Evolutionary conservation across 2,888 invertebrate species (phyloP).

Genomic region (Ophion costatus): DNA sequence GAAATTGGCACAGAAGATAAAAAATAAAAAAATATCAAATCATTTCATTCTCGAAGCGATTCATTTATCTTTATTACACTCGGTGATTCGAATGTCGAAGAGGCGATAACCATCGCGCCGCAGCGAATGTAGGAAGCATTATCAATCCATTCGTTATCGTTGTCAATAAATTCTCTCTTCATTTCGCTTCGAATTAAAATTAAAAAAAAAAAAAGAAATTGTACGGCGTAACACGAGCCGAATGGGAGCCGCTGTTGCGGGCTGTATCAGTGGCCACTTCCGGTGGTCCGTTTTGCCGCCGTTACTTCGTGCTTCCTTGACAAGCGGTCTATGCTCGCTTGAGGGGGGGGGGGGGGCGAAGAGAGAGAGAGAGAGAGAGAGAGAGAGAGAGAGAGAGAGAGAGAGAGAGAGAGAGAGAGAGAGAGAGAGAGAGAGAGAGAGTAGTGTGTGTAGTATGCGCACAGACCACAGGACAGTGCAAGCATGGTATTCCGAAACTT

Average conservation of each 20-base stretch:
- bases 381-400: slow-evolving; percentile 13
- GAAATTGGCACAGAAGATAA: no score
- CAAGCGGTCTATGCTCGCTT: slow-evolving; percentile 54
- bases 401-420: slow-evolving; percentile 21
- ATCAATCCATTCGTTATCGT: no score
- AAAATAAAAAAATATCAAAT: no score
- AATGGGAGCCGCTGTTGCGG: slow-evolving; percentile 61
- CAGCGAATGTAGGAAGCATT: no score
- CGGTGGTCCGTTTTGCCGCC: slow-evolving; percentile 58
- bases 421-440: slow-evolving; percentile 7
- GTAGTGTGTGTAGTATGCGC: slow-evolving; percentile 39
- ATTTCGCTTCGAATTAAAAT: neutral
- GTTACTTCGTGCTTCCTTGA: slow-evolving; percentile 57
- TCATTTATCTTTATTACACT: no score
- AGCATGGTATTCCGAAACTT: slow-evolving; percentile 62
- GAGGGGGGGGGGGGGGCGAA: slow-evolving; percentile 4
- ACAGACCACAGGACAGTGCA: slow-evolving; percentile 40
- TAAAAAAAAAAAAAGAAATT: neutral
- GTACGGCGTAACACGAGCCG: neutral
- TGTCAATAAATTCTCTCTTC: no score
- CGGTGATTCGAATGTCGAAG: no score
- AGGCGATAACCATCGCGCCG: no score
- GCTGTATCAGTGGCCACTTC: slow-evolving; percentile 65
- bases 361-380: slow-evolving; percentile 15
- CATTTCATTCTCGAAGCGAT: no score